Conservation (phyloP, 2,113 vertebrate genomes). For the Syngnathus floridae region DNA sequence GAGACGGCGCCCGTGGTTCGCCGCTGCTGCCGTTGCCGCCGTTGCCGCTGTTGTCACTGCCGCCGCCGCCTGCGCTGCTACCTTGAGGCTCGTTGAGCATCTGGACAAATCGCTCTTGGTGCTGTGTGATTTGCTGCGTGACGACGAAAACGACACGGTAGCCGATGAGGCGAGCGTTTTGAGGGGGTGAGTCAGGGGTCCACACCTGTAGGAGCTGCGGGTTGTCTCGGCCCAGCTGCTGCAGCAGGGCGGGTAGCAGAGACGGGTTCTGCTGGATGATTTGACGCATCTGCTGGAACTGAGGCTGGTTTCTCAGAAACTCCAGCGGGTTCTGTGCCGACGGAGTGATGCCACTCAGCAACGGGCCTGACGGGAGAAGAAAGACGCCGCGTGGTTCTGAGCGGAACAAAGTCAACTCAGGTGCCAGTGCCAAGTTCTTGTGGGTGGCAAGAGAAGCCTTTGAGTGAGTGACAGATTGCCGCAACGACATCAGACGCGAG, state of each 20-base stretch:
- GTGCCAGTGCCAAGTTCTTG: too few relatives aligned
- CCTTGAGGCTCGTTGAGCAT: slow-evolving; percentile 71
- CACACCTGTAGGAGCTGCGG: slow-evolving; percentile 71
- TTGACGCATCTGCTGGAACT: slow-evolving; percentile 76
- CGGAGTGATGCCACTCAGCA: slow-evolving; percentile 15
- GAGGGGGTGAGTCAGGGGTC: too few relatives aligned
- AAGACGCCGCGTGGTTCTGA: not conserved
- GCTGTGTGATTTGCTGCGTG: slow-evolving; percentile 73
- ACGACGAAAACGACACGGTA: not conserved
- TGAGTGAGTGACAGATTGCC: too few relatives aligned
- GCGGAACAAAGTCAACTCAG: too few relatives aligned
- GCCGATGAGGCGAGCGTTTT: too few relatives aligned
- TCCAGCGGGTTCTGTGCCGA: slow-evolving; percentile 64
- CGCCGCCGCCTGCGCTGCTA: slow-evolving; percentile 43
- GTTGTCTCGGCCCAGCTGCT: slow-evolving; percentile 74
- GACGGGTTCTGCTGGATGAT: slow-evolving; percentile 76
- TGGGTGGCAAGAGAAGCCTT: too few relatives aligned
- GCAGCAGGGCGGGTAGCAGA: slow-evolving; percentile 68
- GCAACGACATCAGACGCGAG: too few relatives aligned
- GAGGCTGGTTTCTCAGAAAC: slow-evolving; percentile 73
- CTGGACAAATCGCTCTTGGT: slow-evolving; percentile 74
- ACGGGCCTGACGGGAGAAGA: slow-evolving; percentile 25
- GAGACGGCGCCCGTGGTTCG: slow-evolving; percentile 53
- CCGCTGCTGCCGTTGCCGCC: slow-evolving; percentile 41
- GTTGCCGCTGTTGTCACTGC: slow-evolving; percentile 30